phyloP scores from a whole-genome alignment of 2,797 vertebrate species.

The Rhinogobio ventralis region DNA sequence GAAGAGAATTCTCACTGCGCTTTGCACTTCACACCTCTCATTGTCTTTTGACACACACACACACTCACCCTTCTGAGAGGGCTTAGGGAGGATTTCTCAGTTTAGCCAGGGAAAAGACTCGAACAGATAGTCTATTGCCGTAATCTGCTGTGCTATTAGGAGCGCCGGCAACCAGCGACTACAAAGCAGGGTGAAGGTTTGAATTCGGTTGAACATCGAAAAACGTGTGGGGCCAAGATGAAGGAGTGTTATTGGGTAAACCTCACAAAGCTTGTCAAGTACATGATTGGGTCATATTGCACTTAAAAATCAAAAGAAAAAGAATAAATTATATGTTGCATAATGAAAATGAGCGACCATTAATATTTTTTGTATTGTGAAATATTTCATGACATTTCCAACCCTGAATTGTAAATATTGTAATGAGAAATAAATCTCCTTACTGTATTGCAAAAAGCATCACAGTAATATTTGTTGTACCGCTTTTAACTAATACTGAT shows the following conservation, averaged over 20 bases:
- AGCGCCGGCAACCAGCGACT: constrained; percentile 38
- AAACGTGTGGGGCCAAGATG: neutral
- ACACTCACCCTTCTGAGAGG: constrained; percentile 43
- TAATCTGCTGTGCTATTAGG: constrained; percentile 61
- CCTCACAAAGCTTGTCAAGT: neutral
- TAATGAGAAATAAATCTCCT: neutral
- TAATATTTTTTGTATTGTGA: neutral
- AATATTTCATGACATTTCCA: neutral
- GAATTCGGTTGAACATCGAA: neutral
- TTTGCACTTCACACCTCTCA: constrained; percentile 41
- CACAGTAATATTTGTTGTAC: neutral
- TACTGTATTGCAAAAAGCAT: neutral
- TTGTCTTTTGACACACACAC: constrained; percentile 47
- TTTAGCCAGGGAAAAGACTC: constrained; percentile 62
- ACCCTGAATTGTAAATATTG: neutral
- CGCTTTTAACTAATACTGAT: neutral
- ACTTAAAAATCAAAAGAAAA: neutral
- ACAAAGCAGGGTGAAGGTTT: constrained; percentile 41
- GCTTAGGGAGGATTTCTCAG: constrained; percentile 61
- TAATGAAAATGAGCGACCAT: neutral
- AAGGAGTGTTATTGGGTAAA: neutral
- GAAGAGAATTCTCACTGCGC: constrained; percentile 38
- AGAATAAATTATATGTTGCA: neutral
- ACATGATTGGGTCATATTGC: neutral
- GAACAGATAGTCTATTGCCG: constrained; percentile 58